phyloP scores from a whole-genome alignment of 2,888 invertebrate genomes.

The Drosophila prostipennis region DNA sequence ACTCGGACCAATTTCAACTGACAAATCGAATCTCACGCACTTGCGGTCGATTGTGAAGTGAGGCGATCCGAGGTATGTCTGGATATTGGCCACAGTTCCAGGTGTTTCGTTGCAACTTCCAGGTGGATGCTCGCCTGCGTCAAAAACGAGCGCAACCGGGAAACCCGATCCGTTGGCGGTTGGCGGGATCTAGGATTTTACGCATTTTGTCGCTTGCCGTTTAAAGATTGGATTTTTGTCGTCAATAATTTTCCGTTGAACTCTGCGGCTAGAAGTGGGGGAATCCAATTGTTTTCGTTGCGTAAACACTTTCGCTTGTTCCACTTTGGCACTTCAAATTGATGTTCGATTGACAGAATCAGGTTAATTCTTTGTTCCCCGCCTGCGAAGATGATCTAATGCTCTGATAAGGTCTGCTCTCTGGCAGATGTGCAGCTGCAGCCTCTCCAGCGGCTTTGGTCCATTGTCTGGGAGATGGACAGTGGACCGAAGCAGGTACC shows the following conservation, averaged over 20 bases:
- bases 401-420: conserved; percentile 51
- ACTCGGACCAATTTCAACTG: conserved; percentile 31
- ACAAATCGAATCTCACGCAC: conserved; percentile 67
- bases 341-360: conserved; percentile 63
- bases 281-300: conserved; percentile 16
- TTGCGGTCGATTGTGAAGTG: conserved; percentile 67
- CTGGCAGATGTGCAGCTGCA: conserved; percentile 46
- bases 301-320: conserved; percentile 50
- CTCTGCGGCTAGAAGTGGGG: conserved; percentile 12
- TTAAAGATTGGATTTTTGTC: conserved; percentile 20
- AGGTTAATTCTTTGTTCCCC: conserved; percentile 70
- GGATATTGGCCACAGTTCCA: conserved; percentile 9
- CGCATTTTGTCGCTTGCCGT: conserved; percentile 1
- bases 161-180: conserved; percentile 9
- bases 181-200: neutral
- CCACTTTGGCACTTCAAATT: conserved; percentile 40
- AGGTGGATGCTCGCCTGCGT: conserved; percentile 24
- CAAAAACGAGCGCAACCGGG: neutral
- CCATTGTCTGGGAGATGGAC: conserved; percentile 33
- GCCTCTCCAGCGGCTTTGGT: conserved; percentile 3
- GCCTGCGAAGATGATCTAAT: conserved; percentile 51
- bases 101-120: conserved; percentile 25
- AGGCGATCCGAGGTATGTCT: conserved; percentile 34
- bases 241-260: conserved; percentile 40
- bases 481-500: conserved; percentile 27